Percentiles rank a stretch among this genome's conserved stretches.
phyloP scores from a whole-genome alignment of 2,888 invertebrate species.

The Salpingus planirostris region DNA sequence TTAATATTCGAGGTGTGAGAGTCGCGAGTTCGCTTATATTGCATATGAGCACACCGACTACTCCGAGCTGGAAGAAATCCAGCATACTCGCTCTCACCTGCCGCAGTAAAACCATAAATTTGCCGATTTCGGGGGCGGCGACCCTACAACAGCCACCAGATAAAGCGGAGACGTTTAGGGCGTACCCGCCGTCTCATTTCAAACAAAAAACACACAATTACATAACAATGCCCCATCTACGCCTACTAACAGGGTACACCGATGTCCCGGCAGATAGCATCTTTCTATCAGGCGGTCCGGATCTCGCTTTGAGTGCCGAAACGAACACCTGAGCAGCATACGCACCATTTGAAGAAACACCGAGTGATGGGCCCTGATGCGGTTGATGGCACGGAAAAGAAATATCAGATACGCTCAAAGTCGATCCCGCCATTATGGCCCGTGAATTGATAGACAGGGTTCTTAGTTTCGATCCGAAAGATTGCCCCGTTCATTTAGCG shows the following conservation, averaged over 20 bases:
- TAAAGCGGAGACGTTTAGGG: constrained; percentile 41
- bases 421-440: constrained; percentile 36
- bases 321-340: constrained; percentile 27
- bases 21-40: constrained; percentile 22
- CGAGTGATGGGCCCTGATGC: constrained; percentile 20
- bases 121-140: too few species aligned
- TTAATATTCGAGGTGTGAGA: constrained; percentile 41
- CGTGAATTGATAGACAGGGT: constrained; percentile 38
- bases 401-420: constrained; percentile 39
- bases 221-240: constrained; percentile 42
- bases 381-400: constrained; percentile 32
- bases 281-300: constrained; percentile 26
- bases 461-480: constrained; percentile 31
- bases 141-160: too few species aligned
- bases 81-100: constrained; percentile 32
- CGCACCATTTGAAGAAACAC: constrained; percentile 11
- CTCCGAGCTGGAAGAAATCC: too few species aligned
- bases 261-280: constrained; percentile 33
- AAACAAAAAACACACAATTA: constrained; percentile 43
- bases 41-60: constrained; percentile 21
- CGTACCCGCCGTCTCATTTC: constrained; percentile 40
- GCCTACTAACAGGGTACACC: constrained; percentile 42
- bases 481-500: constrained; percentile 34
- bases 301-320: constrained; percentile 31
- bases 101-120: constrained; percentile 43